phyloP scores from a whole-genome alignment of 2,113 vertebrate genomes.

The Pseudolaguvia tuberculata region DNA sequence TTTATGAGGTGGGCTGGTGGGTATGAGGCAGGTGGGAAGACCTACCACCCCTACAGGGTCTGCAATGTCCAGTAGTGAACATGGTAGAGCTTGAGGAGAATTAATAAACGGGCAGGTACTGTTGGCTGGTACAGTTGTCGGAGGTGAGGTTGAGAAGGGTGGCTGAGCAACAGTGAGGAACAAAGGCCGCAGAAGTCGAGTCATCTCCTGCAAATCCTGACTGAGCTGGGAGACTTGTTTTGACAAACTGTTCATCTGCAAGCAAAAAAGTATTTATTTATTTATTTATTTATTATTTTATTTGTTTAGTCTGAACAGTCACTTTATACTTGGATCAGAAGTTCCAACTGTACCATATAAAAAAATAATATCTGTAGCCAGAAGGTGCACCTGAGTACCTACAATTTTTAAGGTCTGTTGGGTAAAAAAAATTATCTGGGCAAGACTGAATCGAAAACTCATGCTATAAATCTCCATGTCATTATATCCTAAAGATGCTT shows the following conservation, averaged over 20 bases:
- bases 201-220: constrained; percentile 74
- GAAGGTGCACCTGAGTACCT: neutral
- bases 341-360: neutral
- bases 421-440: no score
- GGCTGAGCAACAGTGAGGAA: constrained; percentile 60
- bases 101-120: constrained; percentile 29
- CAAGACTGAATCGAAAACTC: no score
- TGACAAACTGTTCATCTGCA: constrained; percentile 72
- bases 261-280: neutral
- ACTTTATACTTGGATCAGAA: neutral
- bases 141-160: constrained; percentile 51
- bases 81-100: constrained; percentile 26
- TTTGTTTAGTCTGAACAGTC: neutral
- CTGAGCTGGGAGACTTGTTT: constrained; percentile 74
- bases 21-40: constrained; percentile 63
- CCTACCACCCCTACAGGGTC: constrained; percentile 52
- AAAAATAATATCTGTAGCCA: neutral
- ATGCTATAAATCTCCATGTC: neutral
- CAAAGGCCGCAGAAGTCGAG: constrained; percentile 69
- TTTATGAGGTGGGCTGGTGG: constrained; percentile 50
- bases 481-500: neutral
- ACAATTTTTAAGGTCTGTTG: neutral
- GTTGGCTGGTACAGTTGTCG: constrained; percentile 57
- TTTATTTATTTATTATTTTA: no score
- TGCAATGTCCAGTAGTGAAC: constrained; percentile 61